Evolutionary conservation across 2,113 vertebrate genomes (phyloP).

Genomic region (Eptatretus burgeri): DNA sequence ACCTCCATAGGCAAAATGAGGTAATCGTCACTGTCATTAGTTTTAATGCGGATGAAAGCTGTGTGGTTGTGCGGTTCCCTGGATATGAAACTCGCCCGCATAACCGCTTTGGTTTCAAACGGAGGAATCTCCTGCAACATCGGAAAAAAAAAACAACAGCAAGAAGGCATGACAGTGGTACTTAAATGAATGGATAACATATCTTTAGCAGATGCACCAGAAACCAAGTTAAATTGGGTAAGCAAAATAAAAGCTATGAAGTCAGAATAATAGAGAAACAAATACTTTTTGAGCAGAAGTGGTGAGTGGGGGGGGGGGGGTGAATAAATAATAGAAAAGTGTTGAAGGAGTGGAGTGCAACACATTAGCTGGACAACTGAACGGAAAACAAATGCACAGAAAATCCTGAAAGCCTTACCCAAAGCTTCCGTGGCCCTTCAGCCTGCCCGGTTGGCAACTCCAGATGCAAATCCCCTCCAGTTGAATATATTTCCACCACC

Average conservation of each 20-base stretch:
- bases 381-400: not conserved
- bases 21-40: slow-evolving; percentile 65
- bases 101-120: slow-evolving; percentile 93
- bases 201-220: slow-evolving; percentile 8
- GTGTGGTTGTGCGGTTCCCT: slow-evolving; percentile 93
- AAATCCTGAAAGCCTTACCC: slow-evolving; percentile 26
- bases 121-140: slow-evolving; percentile 60
- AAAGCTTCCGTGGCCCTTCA: slow-evolving; percentile 55
- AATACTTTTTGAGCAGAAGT: too few species aligned
- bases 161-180: too few species aligned
- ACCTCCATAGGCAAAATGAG: slow-evolving; percentile 92
- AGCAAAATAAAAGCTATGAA: slow-evolving; percentile 9
- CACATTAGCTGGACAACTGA: not conserved
- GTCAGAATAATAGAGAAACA: not conserved
- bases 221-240: slow-evolving; percentile 1
- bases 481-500: slow-evolving; percentile 98
- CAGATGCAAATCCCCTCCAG: slow-evolving; percentile 78
- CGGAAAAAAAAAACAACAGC: too few species aligned
- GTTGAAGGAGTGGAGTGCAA: not conserved
- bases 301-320: not conserved
- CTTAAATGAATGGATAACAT: slow-evolving; percentile 9
- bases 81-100: slow-evolving; percentile 95
- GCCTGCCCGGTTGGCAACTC: slow-evolving; percentile 92
- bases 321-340: not conserved
- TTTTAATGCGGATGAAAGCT: slow-evolving; percentile 90